Conservation (phyloP, 2,113 vertebrate species). For the Gadus macrocephalus region DNA sequence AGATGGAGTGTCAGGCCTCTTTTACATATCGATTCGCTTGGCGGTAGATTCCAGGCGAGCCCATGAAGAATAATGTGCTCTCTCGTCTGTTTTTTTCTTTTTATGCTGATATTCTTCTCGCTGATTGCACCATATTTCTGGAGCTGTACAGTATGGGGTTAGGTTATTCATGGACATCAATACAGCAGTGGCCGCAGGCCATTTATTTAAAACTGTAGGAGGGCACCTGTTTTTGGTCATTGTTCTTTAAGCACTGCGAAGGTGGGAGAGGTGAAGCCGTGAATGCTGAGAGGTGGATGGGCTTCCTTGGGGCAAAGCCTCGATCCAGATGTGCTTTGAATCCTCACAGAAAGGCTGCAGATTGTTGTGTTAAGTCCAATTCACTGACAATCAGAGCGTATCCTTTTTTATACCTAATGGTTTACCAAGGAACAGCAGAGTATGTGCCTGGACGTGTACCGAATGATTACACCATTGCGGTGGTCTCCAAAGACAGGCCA, state of each 20-base stretch:
- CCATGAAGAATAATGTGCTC: slow-evolving; percentile 1
- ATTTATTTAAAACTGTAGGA: slow-evolving; percentile 42
- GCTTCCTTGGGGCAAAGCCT: slow-evolving; percentile 9
- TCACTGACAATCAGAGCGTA: slow-evolving; percentile 17
- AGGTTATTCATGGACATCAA: slow-evolving; percentile 62
- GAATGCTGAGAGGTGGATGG: neutral
- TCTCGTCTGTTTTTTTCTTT: neutral
- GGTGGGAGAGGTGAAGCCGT: neutral
- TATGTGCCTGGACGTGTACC: neutral
- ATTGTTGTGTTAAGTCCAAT: slow-evolving; percentile 15
- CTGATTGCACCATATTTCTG: slow-evolving; percentile 5
- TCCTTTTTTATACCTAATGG: slow-evolving; percentile 13
- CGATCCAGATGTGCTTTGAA: neutral
- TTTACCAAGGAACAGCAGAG: too few relatives aligned
- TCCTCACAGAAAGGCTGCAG: neutral
- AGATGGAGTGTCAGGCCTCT: neutral
- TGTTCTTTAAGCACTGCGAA: neutral
- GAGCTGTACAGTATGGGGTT: slow-evolving; percentile 38
- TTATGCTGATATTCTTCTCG: slow-evolving; percentile 8
- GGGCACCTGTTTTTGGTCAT: slow-evolving; percentile 41
- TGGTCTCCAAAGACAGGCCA: too few relatives aligned
- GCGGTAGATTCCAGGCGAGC: slow-evolving; percentile 1
- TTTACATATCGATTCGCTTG: slow-evolving; percentile 3
- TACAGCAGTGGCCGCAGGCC: slow-evolving; percentile 42
- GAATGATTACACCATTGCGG: neutral